Evolutionary conservation across 2,113 vertebrate genomes (phyloP).

Genomic region (Vulpes lagopus): DNA sequence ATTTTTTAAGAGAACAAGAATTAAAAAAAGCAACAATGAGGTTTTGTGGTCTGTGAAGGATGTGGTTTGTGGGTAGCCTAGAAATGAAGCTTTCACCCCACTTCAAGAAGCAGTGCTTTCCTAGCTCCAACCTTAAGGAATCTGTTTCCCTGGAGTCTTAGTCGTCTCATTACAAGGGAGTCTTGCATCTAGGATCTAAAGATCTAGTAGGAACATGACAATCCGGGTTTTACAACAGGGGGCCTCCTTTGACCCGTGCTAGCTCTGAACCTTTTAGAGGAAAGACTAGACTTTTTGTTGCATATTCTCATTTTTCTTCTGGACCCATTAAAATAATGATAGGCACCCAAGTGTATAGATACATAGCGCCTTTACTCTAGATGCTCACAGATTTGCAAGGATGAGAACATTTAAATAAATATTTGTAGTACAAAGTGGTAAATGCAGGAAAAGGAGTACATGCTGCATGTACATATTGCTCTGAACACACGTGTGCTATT

Average conservation of each 20-base stretch:
- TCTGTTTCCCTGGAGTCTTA: neutral
- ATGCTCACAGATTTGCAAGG: neutral
- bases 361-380: neutral
- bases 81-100: constrained; percentile 25
- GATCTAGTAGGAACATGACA: neutral
- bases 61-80: neutral
- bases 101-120: neutral
- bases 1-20: constrained; percentile 11
- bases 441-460: neutral
- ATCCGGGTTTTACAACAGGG: neutral
- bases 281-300: neutral
- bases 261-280: neutral
- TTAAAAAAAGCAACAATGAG: neutral
- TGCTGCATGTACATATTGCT: neutral
- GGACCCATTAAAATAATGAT: neutral
- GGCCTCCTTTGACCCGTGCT: neutral
- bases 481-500: neutral
- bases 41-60: neutral
- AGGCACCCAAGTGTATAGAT: neutral
- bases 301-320: neutral
- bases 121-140: neutral
- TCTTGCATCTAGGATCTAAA: neutral
- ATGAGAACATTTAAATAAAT: neutral
- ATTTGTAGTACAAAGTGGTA: neutral
- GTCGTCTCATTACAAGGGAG: neutral